Percentiles rank a stretch among this genome's conserved stretches.
phyloP scores from a whole-genome alignment of 2,888 invertebrate genomes.

The Drosophila multiciliata region DNA sequence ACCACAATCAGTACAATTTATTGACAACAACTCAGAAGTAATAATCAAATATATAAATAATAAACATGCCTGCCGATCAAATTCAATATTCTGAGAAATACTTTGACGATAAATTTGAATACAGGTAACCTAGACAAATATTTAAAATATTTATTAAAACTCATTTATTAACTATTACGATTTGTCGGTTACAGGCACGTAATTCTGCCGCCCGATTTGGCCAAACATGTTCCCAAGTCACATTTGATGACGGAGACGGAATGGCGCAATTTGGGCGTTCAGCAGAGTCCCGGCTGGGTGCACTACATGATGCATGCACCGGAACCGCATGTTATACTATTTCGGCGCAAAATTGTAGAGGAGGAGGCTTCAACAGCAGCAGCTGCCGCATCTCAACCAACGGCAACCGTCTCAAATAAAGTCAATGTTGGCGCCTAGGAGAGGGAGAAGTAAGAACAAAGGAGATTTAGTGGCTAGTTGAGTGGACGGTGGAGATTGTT shows the following conservation, averaged over 20 bases:
- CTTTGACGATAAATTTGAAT: constrained; percentile 93
- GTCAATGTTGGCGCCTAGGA: constrained; percentile 47
- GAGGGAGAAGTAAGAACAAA: not conserved
- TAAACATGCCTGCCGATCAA: constrained; percentile 89
- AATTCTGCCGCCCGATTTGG: constrained; percentile 93
- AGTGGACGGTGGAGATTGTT: constrained; percentile 14
- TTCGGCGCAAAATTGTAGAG: constrained; percentile 87
- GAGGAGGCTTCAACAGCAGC: constrained; percentile 11
- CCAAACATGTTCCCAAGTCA: constrained; percentile 93
- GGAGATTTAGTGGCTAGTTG: constrained; percentile 20
- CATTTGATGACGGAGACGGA: constrained; percentile 97
- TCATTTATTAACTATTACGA: not conserved
- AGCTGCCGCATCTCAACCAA: not conserved
- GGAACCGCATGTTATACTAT: constrained; percentile 94
- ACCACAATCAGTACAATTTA: constrained; percentile 23
- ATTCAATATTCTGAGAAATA: constrained; percentile 98
- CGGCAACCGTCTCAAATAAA: constrained; percentile 10
- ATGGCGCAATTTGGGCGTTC: constrained; percentile 97
- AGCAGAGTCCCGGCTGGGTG: constrained; percentile 95
- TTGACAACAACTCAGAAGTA: constrained; percentile 2
- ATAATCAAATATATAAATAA: constrained; percentile 20
- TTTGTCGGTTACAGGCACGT: constrained; percentile 89
- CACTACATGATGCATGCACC: constrained; percentile 91
- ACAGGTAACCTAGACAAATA: constrained; percentile 87
- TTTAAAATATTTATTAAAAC: no score